Evolutionary conservation across 2,113 vertebrate genomes (phyloP).

Genomic region (Hystrix brachyura): DNA sequence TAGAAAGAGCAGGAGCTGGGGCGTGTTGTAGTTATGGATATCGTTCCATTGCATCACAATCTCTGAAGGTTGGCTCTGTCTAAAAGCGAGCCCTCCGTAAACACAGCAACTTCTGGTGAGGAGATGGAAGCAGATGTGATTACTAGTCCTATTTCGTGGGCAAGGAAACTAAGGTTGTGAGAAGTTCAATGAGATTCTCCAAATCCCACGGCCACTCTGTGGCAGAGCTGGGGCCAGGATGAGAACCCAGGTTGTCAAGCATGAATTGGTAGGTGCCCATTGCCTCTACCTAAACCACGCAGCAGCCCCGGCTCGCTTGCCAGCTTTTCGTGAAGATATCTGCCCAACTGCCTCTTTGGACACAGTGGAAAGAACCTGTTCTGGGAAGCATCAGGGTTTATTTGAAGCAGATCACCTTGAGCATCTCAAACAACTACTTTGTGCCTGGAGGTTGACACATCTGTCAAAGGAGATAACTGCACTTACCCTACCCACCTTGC

Average conservation of each 20-base stretch:
- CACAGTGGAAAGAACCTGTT: neutral
- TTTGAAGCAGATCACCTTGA: neutral
- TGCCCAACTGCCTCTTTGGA: neutral
- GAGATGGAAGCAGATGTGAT: neutral
- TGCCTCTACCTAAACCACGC: neutral
- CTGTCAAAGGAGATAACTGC: neutral
- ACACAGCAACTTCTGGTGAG: too few relatives aligned
- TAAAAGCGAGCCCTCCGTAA: neutral
- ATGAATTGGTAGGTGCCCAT: neutral
- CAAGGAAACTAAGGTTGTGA: neutral
- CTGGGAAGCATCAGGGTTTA: neutral
- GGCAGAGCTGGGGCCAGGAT: neutral
- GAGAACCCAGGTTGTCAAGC: neutral
- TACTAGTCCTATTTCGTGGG: neutral
- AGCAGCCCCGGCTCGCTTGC: neutral
- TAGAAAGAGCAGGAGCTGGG: neutral
- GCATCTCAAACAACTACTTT: neutral
- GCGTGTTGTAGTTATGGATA: too few relatives aligned
- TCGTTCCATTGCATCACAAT: rapidly evolving
- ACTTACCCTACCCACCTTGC: neutral
- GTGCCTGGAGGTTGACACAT: neutral
- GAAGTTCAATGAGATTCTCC: neutral
- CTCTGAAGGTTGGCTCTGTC: neutral
- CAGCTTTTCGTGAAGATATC: neutral
- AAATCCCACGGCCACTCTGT: neutral